Evolutionary conservation across 2,797 vertebrate genomes (phyloP), one percentile per base, ranked within the genome.

Genomic region (Australoheros facetus): DNA sequence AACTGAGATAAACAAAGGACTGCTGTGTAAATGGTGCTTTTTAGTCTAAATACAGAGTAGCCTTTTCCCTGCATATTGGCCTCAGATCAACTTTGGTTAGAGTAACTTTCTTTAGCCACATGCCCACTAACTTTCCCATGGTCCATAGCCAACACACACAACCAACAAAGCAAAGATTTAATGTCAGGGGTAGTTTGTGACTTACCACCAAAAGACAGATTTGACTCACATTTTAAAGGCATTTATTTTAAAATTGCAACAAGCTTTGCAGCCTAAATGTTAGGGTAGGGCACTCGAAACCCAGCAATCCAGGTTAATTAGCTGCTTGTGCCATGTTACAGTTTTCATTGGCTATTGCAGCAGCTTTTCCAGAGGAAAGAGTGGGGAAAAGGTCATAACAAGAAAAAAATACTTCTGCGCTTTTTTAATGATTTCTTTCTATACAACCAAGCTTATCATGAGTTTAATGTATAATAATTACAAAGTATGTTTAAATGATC

Each of bases 31-130:
- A 87, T 57, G 73, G 21, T 75, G 73, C 59, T 54, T 64, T 92
- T 90, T 85, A 71, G 85, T 53, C 85, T 90, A 90, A 91, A 84
- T 78, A 83, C 87, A 87, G 84, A 80, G 78, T 62, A 62, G 80
- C 56, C 16, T 28, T 85, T 75, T 71, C 73, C 70, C 54, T 70
- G 73, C 58, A 54, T 21, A 42, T 75, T 84, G 73, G 80, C 85
- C 78, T 51, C 45, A 30, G 84, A 82, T 89, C 87, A 83, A 62
- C 26, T 85, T 74, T 84, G 85, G 85, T 84, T 75, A 14, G 58
- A 77, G 64, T 64, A 28, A 89, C 82, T 89, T 82, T 87, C 73
- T 91, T 87, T 73, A 82, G 82, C 79, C 64, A 26, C 81, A 75
- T 73, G 79, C 59, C 62, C 66, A 1, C 70, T 4, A 39, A 85